Evolutionary conservation across 2,113 vertebrate genomes (phyloP), one percentile per base, ranked within the genome.

Genomic region (Engystomops pustulosus): DNA sequence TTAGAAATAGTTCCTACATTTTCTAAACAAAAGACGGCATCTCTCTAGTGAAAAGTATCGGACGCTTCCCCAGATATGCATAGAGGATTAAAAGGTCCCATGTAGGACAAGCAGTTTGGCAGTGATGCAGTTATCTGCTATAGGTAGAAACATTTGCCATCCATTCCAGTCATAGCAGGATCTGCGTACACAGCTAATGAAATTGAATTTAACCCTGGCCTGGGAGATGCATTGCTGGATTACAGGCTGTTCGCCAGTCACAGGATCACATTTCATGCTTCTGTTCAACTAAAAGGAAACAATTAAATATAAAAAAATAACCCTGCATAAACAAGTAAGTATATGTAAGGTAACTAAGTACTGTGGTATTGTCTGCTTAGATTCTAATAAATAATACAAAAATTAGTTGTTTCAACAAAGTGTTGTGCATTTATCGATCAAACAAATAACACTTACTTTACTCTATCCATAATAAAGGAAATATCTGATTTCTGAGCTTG

Each of bases 181-280:
- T 41, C 58, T 67, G 58, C 53, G 8, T 69, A 25, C 34, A 53
- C n/a, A 38, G 74, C 69, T 84, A 69, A 84, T 78, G 74, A 70
- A 79, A 69, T 70, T 18, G 25, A 75, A 84, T 84, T 69, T 84
- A 84, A 84, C 62, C 34, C 74, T 84, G 83, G 83, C 65, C 62
- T 79, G 69, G 65, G 47, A 84, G 27, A 49, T 84, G 34, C 74
- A 79, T 47, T 84, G 74, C 83, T 79, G 83, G 72, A 84, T 69
- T 75, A 53, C 27, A 75, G 70, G 81, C 81, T 53, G 27, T 68
- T 51, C 15, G 60, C 82, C 65, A 84, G 83, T 32, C 32, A 45
- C 14, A 69, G 34, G 47, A 84, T 84, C 62, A 45, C n/a, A 79
- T 84, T 84, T 79, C 75, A 58, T 58, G 49, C 62, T 70, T 44